A percentile compares a stretch with the other conserved stretches of the same genome.
Conservation (phyloP, 2,888 invertebrate species). For the Pollenia angustigena region DNA sequence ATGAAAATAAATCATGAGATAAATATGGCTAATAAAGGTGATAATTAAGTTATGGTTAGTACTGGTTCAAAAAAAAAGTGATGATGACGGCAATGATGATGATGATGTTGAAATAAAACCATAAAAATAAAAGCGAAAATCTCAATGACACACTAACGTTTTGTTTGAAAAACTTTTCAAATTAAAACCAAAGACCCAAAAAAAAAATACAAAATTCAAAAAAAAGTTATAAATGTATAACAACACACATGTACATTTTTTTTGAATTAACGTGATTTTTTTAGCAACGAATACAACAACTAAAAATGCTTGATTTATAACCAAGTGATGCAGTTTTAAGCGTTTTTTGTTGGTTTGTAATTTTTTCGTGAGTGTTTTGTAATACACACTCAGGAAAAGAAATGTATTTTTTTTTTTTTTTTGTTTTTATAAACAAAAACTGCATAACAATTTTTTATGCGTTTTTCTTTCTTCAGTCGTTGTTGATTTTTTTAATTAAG, state of each 20-base stretch:
- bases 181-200: constrained; percentile 43
- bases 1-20: constrained; percentile 31
- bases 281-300: background rate
- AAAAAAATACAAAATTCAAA: constrained; percentile 28
- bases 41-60: constrained; percentile 34
- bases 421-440: background rate
- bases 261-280: constrained; percentile 43
- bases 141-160: constrained; percentile 71
- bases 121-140: constrained; percentile 68
- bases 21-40: background rate
- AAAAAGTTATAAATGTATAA: constrained; percentile 22
- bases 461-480: constrained; percentile 11
- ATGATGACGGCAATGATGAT: constrained; percentile 9
- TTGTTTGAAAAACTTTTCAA: constrained; percentile 53
- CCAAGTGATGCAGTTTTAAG: constrained; percentile 53
- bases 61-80: background rate
- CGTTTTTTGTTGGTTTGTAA: constrained; percentile 9
- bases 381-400: constrained; percentile 55
- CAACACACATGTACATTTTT: constrained; percentile 34
- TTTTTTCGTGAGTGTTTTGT: constrained; percentile 20
- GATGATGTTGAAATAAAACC: constrained; percentile 60
- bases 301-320: constrained; percentile 18
- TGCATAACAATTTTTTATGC: constrained; percentile 36
- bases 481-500: constrained; percentile 43
- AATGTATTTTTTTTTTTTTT: constrained; percentile 24